A percentile compares a stretch with the other conserved stretches of the same genome.
Evolutionary conservation across 2,888 invertebrate genomes (phyloP).

Genomic region (Dasysyrphus albostriatus): DNA sequence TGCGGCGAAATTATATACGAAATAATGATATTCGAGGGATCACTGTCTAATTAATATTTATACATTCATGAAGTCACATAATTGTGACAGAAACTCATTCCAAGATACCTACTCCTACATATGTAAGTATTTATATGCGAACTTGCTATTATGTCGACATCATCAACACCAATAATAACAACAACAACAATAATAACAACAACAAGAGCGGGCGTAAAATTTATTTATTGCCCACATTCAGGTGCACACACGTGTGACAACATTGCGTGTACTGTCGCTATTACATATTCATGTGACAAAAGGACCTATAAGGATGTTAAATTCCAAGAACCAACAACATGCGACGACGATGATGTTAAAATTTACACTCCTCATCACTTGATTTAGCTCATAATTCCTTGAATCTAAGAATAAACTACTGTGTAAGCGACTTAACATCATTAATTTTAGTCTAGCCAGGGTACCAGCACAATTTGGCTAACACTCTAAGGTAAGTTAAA

Average conservation of each 20-base stretch:
- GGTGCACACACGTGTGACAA: slow-evolving; percentile 43
- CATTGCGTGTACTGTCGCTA: slow-evolving; percentile 51
- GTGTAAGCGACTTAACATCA: too few relatives aligned
- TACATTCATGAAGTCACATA: slow-evolving; percentile 49
- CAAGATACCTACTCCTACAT: background rate
- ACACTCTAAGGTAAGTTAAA: too few relatives aligned
- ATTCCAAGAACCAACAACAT: slow-evolving; percentile 38
- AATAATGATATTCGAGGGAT: slow-evolving; percentile 34
- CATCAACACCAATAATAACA: background rate
- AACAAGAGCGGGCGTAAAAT: slow-evolving; percentile 35
- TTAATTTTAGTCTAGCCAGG: too few relatives aligned
- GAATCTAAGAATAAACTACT: too few relatives aligned
- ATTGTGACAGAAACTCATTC: slow-evolving; percentile 48
- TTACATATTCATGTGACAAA: slow-evolving; percentile 58
- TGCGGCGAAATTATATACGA: background rate
- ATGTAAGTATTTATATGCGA: too few relatives aligned
- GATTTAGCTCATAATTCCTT: background rate
- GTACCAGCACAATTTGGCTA: too few relatives aligned
- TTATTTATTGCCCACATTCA: slow-evolving; percentile 49
- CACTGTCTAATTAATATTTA: slow-evolving; percentile 64
- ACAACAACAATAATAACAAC: background rate
- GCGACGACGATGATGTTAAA: background rate
- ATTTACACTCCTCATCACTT: background rate
- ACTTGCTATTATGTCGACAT: slow-evolving; percentile 39
- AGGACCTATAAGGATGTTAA: slow-evolving; percentile 24